Evolutionary conservation across 92 coral and sea anemone species (phyloP).

Genomic region (Porites lobata): DNA sequence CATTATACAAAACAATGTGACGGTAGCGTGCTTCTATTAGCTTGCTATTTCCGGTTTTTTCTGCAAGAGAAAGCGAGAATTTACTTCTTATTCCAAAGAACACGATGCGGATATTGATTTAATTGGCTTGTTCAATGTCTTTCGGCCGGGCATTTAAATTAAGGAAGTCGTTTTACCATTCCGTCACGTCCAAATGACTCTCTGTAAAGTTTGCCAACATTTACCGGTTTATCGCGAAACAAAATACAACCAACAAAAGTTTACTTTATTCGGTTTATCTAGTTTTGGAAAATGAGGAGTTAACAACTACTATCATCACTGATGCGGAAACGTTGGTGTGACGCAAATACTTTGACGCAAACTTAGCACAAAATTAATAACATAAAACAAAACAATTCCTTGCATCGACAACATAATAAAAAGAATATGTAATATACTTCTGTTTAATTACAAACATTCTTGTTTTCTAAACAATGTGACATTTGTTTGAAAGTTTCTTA

Average conservation of each 20-base stretch:
- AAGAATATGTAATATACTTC: neutral
- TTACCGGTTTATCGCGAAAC: neutral
- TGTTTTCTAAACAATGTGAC: neutral
- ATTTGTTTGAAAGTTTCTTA: neutral
- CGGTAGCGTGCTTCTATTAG: neutral
- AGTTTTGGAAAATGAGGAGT: neutral
- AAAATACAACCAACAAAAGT: neutral
- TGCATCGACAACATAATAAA: neutral
- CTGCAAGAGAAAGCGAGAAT: conserved; percentile 8
- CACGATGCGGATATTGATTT: neutral
- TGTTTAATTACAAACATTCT: conserved; percentile 18
- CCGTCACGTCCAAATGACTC: neutral
- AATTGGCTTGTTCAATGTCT: neutral
- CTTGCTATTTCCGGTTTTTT: conserved; percentile 34
- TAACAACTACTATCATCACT: conserved; percentile 14
- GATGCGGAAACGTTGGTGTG: neutral
- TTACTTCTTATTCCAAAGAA: neutral
- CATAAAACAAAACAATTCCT: conserved; percentile 8
- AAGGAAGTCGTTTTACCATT: neutral
- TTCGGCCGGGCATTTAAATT: neutral
- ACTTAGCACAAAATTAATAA: neutral
- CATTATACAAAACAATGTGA: conserved; percentile 7
- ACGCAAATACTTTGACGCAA: neutral
- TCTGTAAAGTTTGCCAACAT: neutral
- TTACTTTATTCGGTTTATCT: neutral